These are phyloP conservation scores for Cynopterus sphinx DNA, from an alignment of 2,797 vertebrate genomes.

Conservation along the genomic window DNA sequence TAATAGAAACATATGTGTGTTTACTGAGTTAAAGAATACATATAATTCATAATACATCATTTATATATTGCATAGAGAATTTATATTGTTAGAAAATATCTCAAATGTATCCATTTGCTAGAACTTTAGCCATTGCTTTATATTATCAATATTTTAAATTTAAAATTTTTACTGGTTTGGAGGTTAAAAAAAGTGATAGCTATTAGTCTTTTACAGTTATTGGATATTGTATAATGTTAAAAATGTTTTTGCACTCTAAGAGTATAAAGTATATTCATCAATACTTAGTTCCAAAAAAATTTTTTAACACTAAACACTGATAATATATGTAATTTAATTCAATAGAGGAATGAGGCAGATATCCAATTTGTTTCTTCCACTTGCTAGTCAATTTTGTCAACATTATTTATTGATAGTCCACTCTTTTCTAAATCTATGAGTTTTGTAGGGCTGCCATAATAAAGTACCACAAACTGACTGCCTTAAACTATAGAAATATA, in stretches of 20 bases:
- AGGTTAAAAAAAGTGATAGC: background rate
- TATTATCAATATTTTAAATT: constrained; percentile 2
- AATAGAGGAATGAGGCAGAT: background rate
- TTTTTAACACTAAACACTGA: background rate
- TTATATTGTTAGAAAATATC: background rate
- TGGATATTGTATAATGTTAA: background rate
- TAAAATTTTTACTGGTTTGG: background rate
- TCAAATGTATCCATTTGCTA: background rate
- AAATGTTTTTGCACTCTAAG: background rate
- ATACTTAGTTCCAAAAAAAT: background rate
- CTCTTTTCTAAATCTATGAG: background rate
- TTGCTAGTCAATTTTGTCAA: background rate
- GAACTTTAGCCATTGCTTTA: background rate
- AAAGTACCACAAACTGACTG: background rate
- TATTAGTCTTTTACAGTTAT: background rate
- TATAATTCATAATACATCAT: background rate
- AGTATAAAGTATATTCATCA: background rate
- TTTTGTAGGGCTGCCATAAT: background rate
- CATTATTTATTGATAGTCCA: background rate
- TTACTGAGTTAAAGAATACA: background rate
- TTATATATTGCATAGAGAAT: background rate
- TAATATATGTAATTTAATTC: background rate
- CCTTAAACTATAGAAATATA: background rate
- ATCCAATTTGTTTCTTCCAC: background rate
- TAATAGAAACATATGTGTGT: background rate